Percentiles rank a stretch among this genome's conserved stretches.
Conservation (phyloP, 2,888 invertebrate species). For the Calliopum simillimum region DNA sequence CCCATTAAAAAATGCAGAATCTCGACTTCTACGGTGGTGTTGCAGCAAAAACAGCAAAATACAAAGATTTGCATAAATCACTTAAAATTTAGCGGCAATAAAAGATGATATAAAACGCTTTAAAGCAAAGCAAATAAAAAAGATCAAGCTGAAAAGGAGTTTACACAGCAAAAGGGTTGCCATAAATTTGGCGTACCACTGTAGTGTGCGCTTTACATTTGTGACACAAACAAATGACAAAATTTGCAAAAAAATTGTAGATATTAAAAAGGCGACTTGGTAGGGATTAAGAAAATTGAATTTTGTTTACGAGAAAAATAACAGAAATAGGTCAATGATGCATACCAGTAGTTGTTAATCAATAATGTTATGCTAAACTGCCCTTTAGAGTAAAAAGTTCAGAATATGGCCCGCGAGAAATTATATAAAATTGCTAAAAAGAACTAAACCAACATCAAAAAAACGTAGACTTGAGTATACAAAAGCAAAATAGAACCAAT, state of each 20-base stretch:
- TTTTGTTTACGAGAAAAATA: no score
- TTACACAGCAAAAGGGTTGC: not conserved
- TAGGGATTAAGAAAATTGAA: no score
- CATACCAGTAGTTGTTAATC: no score
- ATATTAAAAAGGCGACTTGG: not conserved
- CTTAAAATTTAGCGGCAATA: conserved; percentile 26
- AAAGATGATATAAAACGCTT: conserved; percentile 20
- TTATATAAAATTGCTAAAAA: no score
- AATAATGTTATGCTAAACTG: no score
- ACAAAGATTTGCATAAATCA: conserved; percentile 32
- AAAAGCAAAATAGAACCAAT: no score
- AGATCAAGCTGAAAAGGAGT: not conserved
- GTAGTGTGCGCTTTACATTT: not conserved
- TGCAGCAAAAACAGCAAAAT: conserved; percentile 5
- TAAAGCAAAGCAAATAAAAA: conserved; percentile 3
- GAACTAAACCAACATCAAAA: no score
- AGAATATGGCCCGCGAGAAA: no score
- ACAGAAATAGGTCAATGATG: no score
- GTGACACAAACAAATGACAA: conserved; percentile 10
- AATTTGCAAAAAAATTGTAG: not conserved
- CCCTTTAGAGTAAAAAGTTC: no score
- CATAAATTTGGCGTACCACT: not conserved
- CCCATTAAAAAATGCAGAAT: conserved; percentile 9
- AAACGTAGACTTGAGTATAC: no score
- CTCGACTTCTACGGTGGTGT: no score